These are phyloP conservation scores for Galerucella nymphaeae DNA, from an alignment of 2,888 invertebrate species.

Conservation along the genomic window DNA sequence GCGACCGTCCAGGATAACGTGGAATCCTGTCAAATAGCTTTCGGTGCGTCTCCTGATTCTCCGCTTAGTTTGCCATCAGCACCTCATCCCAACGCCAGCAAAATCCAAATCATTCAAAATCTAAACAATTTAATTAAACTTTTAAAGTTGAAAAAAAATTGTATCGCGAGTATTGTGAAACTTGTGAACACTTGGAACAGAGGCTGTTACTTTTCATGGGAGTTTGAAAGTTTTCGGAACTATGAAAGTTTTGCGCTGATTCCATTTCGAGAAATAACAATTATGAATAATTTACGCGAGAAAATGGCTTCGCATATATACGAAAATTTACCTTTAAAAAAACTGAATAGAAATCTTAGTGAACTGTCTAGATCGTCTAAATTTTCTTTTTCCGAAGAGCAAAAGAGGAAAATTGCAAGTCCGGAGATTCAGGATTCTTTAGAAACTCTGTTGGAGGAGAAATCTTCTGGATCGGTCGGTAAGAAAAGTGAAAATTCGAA, in stretches of 20 bases:
- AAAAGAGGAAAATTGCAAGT: conserved; percentile 57
- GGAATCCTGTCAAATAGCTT: conserved; percentile 45
- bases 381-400: conserved; percentile 49
- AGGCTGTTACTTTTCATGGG: neutral
- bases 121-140: conserved; percentile 25
- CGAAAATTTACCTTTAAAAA: conserved; percentile 60
- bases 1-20: conserved; percentile 43
- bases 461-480: conserved; percentile 55
- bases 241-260: conserved; percentile 23
- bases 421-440: conserved; percentile 51
- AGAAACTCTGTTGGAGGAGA: conserved; percentile 42
- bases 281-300: conserved; percentile 23
- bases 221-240: conserved; percentile 1
- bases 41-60: conserved; percentile 44
- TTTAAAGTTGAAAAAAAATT: conserved; percentile 15
- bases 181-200: neutral
- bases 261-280: neutral
- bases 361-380: conserved; percentile 42
- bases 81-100: conserved; percentile 46
- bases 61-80: conserved; percentile 52
- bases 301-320: conserved; percentile 55
- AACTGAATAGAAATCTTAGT: conserved; percentile 49
- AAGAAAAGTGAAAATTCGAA: conserved; percentile 23
- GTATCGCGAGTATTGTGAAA: neutral
- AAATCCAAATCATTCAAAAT: conserved; percentile 34